Evolutionary conservation across 2,113 vertebrate species (phyloP), one percentile per base, ranked within the genome.

Genomic region (Sphyrna mokarran): DNA sequence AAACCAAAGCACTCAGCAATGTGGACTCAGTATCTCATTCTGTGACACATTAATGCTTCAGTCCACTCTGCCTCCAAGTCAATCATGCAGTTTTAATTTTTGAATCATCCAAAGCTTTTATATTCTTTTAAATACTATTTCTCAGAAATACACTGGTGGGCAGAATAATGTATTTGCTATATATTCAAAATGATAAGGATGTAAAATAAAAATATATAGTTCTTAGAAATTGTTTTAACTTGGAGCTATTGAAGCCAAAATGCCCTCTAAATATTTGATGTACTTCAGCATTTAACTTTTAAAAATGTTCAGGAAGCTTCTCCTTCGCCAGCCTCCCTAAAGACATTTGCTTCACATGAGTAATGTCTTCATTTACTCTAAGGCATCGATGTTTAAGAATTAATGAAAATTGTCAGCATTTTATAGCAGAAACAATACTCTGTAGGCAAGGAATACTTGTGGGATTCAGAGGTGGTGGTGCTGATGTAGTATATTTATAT

Each of bases 181-280:
- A 61, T 23, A 90, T 61, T 61, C 87, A 90, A 90, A 58, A 93
- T 93, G 37, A 37, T 93, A n/a, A 68, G 61, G 61, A 37, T 23
- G 37, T 93, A 37, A 66, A 37, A 66, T 93, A 66, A 66, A 18
- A 93, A 37, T 37, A 18, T 66, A 63, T 37, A 37, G 37, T 68
- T 37, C 89, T 66, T 37, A 20, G 20, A 93, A 93, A 66, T 90
- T 66, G n/a, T 93, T 93, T 68, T 93, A 66, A 93, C 61, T 93
- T 93, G 89, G 61, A n/a, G 61, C 61, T 93, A 68, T 93, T 93
- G 89, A 93, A 93, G 22, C 61, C 61, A 66, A 37, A 66, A 37
- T n/a, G 63, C 89, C 37, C 29, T 66, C n/a, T 93, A 93, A 93
- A 68, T 93, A 93, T 93, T 68, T 66, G 89, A 93, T 93, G 33